Base-by-base conservation (phyloP, 2,888 invertebrate species). In the Ferrisia virgata region DNA sequence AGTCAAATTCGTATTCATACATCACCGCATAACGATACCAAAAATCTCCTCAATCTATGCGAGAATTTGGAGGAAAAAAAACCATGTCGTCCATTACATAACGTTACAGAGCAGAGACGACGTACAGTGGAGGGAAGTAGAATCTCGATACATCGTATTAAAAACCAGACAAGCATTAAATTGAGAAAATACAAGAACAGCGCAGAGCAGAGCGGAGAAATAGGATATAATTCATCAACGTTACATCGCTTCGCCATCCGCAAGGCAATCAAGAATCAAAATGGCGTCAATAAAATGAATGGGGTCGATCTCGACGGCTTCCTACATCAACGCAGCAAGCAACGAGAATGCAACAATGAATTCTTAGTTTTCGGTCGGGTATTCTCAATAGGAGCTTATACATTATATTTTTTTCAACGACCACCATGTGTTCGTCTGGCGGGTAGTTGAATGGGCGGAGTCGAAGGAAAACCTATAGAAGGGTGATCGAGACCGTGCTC, bases 401-500 rank as follows among this genome's bases (percentile, higher is more conserved):
- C 58, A 64, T 25, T 28, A 64, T 72, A 72, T 72, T 33, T 72
- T 72, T 72, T 72, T n/a, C 9, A n/a, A 8, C 72, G 33, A 33
- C 72, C 33, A 33, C 72, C 72, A 64, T 72, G 72, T 28, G n/a
- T 72, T 64, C 28, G 28, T 64, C 64, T 25, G 31, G n/a, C 72
- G 72, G 72, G 72, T 72, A 72, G 72, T 72, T 72, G n/a, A 72
- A 36, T 72, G 72, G 72, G 72, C 72, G 72, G 72, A 72, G 72
- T 72, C 33, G 28, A 2, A 31, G 11, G 64, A 11, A 28, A 72
- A 72, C 72, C 11, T 47, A 18, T 18, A 72, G 72, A 72, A 33
- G 72, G 72, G 72, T 72, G 72, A 33, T 15, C 58, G 11, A 47
- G 47, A 64, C 58, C 58, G 25, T 13, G 47, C 18, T n/a, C 18